Evolutionary conservation across 2,888 invertebrate genomes (phyloP).

Genomic region (Keiferia lycopersicella): DNA sequence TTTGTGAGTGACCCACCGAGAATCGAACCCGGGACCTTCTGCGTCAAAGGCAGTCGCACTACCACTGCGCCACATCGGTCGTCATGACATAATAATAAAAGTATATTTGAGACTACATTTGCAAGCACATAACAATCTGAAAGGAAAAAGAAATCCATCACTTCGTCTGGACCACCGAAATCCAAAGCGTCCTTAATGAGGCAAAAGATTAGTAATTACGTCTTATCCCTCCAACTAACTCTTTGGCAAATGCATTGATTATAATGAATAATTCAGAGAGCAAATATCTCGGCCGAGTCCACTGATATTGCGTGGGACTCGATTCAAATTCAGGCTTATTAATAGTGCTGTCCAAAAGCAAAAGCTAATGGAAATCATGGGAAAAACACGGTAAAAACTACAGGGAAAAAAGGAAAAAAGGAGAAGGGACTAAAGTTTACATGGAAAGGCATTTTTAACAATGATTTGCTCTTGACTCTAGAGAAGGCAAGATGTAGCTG

Average conservation of each 20-base stretch:
- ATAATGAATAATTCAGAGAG: constrained; percentile 74
- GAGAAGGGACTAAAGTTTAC: too few relatives aligned
- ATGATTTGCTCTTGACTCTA: too few relatives aligned
- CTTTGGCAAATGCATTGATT: constrained; percentile 65
- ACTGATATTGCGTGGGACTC: constrained; percentile 47
- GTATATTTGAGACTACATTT: too few relatives aligned
- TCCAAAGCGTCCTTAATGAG: constrained; percentile 2
- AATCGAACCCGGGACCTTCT: too few relatives aligned
- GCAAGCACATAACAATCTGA: too few relatives aligned
- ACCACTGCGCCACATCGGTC: too few relatives aligned
- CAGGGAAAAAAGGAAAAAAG: too few relatives aligned
- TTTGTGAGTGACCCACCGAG: too few relatives aligned
- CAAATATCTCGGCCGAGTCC: constrained; percentile 46
- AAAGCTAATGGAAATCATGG: not conserved
- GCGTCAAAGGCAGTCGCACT: too few relatives aligned
- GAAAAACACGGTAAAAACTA: not conserved
- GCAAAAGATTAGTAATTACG: constrained; percentile 17
- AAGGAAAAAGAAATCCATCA: not conserved
- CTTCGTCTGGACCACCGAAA: constrained; percentile 2
- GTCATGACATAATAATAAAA: too few relatives aligned
- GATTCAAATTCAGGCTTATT: constrained; percentile 58
- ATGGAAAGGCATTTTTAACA: not conserved
- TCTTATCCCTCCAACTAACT: constrained; percentile 22
- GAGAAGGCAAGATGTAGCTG: too few relatives aligned
- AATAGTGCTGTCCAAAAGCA: constrained; percentile 27